phyloP scores from a whole-genome alignment of 1,140 invertebrate genomes.

The Oedothorax gibbosus region DNA sequence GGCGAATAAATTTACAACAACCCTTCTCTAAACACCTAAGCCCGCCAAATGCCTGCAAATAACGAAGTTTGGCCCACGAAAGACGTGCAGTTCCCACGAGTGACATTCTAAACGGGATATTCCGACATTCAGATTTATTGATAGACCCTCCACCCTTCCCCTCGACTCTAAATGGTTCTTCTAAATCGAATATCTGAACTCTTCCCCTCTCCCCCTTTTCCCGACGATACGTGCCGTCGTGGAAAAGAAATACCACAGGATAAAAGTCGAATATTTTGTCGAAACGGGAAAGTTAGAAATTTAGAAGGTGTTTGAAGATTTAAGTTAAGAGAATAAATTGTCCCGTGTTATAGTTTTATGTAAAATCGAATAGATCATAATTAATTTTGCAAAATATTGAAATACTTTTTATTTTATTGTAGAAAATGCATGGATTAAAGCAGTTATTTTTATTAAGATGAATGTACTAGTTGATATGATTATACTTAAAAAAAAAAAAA shows the following conservation, averaged over 20 bases:
- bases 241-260: neutral
- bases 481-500: too few species aligned
- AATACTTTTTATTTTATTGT: too few species aligned
- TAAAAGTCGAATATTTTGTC: neutral
- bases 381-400: too few species aligned
- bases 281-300: slow-evolving; percentile 1
- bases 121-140: slow-evolving; percentile 61
- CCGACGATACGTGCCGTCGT: slow-evolving; percentile 22
- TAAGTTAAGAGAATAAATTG: too few species aligned
- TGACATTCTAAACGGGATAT: slow-evolving; percentile 52
- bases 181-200: slow-evolving; percentile 35
- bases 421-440: too few species aligned
- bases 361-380: too few species aligned
- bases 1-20: neutral
- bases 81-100: slow-evolving; percentile 54
- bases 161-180: slow-evolving; percentile 39
- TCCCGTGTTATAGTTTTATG: too few species aligned
- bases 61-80: slow-evolving; percentile 6
- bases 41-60: slow-evolving; percentile 37
- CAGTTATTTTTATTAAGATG: too few species aligned
- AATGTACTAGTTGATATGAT: too few species aligned
- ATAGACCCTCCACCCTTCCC: slow-evolving; percentile 34
- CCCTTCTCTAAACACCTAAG: neutral
- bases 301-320: neutral
- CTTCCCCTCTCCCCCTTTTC: neutral